phyloP scores from a whole-genome alignment of 2,888 invertebrate genomes.

The Latrodectus hesperus region DNA sequence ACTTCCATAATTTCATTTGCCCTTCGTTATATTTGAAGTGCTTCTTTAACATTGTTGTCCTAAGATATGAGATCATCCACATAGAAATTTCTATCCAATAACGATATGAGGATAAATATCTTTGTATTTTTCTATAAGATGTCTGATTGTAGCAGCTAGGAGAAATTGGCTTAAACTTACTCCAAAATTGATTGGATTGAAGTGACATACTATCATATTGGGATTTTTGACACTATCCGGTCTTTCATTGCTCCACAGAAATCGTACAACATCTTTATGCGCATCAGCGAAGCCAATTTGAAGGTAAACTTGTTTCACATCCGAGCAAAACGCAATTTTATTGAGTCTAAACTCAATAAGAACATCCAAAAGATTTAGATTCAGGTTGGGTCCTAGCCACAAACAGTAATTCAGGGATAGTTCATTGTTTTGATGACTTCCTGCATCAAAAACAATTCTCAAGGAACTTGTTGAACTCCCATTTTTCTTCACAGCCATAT shows the following conservation, averaged over 20 bases:
- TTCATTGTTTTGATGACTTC: conserved; percentile 4
- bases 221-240: too few species aligned
- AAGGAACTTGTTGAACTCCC: too few species aligned
- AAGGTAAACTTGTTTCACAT: neutral
- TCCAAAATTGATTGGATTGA: conserved; percentile 8
- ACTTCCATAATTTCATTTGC: too few species aligned
- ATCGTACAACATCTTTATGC: neutral
- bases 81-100: too few species aligned
- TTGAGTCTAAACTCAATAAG: conserved; percentile 4
- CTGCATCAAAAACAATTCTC: conserved; percentile 22
- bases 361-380: neutral
- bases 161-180: conserved; percentile 12
- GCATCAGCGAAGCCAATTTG: neutral
- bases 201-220: neutral
- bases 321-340: neutral
- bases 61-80: too few species aligned
- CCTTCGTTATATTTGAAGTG: too few species aligned
- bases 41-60: too few species aligned
- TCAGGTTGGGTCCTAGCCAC: neutral
- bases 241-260: too few species aligned
- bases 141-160: conserved; percentile 10
- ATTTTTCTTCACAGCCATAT: too few species aligned
- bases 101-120: too few species aligned
- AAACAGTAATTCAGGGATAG: conserved; percentile 23
- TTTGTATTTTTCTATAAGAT: neutral